Conservation (phyloP, 2,888 invertebrate species). For the Desoria tigrina region DNA sequence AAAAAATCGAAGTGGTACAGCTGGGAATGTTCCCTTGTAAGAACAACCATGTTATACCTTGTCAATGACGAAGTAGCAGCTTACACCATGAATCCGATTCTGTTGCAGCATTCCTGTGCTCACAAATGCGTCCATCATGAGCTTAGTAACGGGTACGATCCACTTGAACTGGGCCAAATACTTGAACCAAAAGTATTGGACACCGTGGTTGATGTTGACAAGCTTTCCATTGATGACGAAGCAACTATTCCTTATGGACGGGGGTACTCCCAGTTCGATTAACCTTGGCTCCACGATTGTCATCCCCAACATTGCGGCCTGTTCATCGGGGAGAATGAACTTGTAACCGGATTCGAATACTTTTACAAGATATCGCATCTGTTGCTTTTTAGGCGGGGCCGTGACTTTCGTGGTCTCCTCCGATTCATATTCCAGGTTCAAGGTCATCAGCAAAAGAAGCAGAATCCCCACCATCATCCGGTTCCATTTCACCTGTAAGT, state of each 20-base stretch:
- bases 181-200: not conserved
- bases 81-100: constrained; percentile 2
- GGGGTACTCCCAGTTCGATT: not conserved
- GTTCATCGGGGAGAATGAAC: not conserved
- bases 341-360: not conserved
- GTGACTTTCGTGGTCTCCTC: constrained; percentile 10
- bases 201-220: constrained; percentile 7
- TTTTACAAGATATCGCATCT: not conserved
- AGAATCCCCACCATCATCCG: not conserved
- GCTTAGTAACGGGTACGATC: not conserved
- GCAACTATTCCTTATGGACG: not conserved
- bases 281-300: not conserved
- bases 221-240: not conserved
- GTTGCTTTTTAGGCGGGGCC: constrained; percentile 2
- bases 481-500: constrained; percentile 1
- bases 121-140: not conserved
- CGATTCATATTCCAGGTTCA: constrained; percentile 4
- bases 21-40: no score
- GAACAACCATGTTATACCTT: no score
- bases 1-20: no score
- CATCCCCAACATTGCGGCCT: not conserved
- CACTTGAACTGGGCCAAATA: constrained; percentile 6
- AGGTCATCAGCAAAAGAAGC: not conserved
- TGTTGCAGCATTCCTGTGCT: not conserved
- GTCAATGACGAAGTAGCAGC: constrained; percentile 11